These are phyloP conservation scores for Toxotes chatareus DNA, from an alignment of 2,113 vertebrate species.

Conservation along the genomic window DNA sequence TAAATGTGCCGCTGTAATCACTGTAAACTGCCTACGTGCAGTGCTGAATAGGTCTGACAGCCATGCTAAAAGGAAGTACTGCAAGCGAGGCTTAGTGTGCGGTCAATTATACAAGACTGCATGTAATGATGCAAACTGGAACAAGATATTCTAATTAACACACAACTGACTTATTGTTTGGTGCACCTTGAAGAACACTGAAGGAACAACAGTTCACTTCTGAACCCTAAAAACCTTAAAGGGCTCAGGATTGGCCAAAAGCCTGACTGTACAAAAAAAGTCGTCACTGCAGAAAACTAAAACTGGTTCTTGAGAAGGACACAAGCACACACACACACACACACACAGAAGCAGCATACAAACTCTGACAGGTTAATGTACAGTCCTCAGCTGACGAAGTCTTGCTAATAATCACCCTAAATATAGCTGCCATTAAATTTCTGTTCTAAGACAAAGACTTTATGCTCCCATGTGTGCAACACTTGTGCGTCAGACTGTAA, in stretches of 20 bases:
- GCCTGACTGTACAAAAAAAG: neutral
- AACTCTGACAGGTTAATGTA: slow-evolving; percentile 27
- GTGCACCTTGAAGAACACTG: neutral
- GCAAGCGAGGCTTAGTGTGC: neutral
- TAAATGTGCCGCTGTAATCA: neutral
- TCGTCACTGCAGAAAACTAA: neutral
- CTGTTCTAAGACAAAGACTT: slow-evolving; percentile 15
- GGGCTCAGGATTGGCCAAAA: neutral
- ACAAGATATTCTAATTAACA: neutral
- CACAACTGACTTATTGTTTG: neutral
- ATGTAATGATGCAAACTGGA: neutral
- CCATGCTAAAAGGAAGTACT: neutral
- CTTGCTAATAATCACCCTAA: slow-evolving; percentile 34
- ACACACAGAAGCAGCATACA: neutral
- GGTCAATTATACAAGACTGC: neutral
- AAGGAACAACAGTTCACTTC: neutral
- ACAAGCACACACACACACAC: neutral
- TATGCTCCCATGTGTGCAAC: neutral
- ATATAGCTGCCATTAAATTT: slow-evolving; percentile 42
- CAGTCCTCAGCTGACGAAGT: slow-evolving; percentile 20
- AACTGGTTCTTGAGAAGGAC: neutral
- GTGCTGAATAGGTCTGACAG: neutral
- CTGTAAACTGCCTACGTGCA: neutral
- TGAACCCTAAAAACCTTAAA: neutral
- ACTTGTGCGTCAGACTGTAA: slow-evolving; percentile 35